Evolutionary conservation across 2,113 vertebrate genomes (phyloP).

Genomic region (Balaeniceps rex): DNA sequence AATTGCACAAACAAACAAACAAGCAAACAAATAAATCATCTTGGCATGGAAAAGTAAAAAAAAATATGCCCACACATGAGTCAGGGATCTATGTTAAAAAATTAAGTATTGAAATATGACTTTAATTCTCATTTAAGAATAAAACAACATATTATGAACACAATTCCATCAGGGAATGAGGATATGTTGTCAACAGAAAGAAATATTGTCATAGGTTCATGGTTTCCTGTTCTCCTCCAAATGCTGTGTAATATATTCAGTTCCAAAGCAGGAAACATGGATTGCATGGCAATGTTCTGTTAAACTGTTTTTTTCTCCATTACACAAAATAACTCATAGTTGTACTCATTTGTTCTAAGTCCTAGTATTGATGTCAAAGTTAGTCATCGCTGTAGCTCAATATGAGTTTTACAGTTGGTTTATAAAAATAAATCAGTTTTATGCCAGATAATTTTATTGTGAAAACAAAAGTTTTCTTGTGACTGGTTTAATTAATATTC

Average conservation of each 20-base stretch:
- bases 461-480: not conserved
- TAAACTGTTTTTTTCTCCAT: not conserved
- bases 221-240: not conserved
- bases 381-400: not conserved
- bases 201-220: not conserved
- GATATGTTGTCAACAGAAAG: not conserved
- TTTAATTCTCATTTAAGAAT: not conserved
- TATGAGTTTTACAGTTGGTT: not conserved
- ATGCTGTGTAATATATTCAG: not conserved
- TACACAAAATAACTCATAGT: not conserved
- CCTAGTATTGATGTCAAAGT: not conserved
- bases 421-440: not conserved
- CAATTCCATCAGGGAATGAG: not conserved
- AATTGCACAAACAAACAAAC: slow-evolving; percentile 33
- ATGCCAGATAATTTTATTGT: not conserved
- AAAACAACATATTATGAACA: not conserved
- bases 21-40: slow-evolving; percentile 46
- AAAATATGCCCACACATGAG: not conserved
- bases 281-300: not conserved
- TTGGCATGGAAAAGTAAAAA: not conserved
- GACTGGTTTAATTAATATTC: not conserved
- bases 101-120: not conserved
- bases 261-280: not conserved
- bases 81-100: not conserved
- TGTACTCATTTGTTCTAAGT: not conserved